Conservation (phyloP, 2,888 invertebrate species). For the Yponomeuta cagnagella region DNA sequence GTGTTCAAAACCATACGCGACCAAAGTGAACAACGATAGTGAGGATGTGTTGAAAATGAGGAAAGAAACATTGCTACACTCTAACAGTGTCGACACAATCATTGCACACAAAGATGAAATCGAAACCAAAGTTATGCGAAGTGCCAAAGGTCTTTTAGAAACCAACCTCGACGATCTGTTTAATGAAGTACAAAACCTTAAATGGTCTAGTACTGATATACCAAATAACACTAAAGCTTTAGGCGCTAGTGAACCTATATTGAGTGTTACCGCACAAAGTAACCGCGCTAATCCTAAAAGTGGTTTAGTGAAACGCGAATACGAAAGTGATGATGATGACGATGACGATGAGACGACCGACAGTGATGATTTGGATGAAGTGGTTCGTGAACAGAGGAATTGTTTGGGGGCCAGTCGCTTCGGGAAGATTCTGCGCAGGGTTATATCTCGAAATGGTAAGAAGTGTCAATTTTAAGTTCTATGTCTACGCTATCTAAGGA, state of each 20-base stretch:
- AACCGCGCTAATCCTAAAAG: neutral
- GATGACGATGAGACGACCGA: constrained; percentile 48
- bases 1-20: constrained; percentile 53
- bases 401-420: constrained; percentile 66
- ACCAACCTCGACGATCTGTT: constrained; percentile 71
- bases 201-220: constrained; percentile 30
- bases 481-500: no score
- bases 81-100: constrained; percentile 62
- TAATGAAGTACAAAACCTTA: constrained; percentile 49
- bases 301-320: neutral
- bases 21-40: neutral
- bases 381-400: constrained; percentile 58
- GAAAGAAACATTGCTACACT: constrained; percentile 52
- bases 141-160: constrained; percentile 75
- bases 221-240: constrained; percentile 40
- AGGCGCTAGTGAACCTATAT: constrained; percentile 64
- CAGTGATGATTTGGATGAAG: constrained; percentile 62
- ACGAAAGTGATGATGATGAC: constrained; percentile 1
- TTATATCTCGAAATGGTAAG: constrained; percentile 70
- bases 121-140: constrained; percentile 69
- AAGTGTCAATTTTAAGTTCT: constrained; percentile 14
- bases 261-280: constrained; percentile 24
- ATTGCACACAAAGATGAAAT: constrained; percentile 46
- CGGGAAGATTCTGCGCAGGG: constrained; percentile 61
- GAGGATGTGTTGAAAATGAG: constrained; percentile 31